Conservation (phyloP, 1,140 invertebrate species). For the Acromyrmex charruanus region DNA sequence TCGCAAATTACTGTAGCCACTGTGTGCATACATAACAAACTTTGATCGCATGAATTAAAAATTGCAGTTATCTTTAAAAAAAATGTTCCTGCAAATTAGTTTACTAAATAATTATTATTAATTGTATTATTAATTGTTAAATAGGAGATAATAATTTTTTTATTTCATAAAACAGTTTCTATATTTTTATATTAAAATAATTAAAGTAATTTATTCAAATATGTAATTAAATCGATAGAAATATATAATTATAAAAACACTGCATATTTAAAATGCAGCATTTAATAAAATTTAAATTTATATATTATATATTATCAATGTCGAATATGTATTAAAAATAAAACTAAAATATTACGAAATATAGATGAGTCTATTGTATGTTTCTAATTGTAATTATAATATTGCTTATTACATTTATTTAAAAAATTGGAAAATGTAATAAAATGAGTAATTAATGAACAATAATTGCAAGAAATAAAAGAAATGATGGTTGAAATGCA, state of each 20-base stretch:
- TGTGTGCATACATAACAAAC: background rate
- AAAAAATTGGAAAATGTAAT: background rate
- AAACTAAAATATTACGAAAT: background rate
- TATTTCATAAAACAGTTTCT: background rate
- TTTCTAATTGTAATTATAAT: no score
- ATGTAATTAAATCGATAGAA: background rate
- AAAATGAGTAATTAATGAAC: background rate
- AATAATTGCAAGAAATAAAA: background rate
- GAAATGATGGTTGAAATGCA: background rate
- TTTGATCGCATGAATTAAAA: background rate
- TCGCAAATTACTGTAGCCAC: background rate
- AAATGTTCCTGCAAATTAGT: background rate
- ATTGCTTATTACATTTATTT: background rate
- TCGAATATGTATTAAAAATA: background rate
- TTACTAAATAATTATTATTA: background rate
- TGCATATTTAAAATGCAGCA: background rate
- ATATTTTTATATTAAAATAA: background rate
- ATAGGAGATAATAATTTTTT: background rate
- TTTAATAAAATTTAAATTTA: slow-evolving; percentile 12
- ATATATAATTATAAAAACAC: slow-evolving; percentile 1
- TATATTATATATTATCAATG: background rate
- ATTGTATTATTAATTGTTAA: background rate
- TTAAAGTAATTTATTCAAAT: background rate
- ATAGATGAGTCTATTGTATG: background rate
- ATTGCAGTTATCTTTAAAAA: background rate